Evolutionary conservation across 2,888 invertebrate species (phyloP).

Genomic region (Alentia gelatinosa): DNA sequence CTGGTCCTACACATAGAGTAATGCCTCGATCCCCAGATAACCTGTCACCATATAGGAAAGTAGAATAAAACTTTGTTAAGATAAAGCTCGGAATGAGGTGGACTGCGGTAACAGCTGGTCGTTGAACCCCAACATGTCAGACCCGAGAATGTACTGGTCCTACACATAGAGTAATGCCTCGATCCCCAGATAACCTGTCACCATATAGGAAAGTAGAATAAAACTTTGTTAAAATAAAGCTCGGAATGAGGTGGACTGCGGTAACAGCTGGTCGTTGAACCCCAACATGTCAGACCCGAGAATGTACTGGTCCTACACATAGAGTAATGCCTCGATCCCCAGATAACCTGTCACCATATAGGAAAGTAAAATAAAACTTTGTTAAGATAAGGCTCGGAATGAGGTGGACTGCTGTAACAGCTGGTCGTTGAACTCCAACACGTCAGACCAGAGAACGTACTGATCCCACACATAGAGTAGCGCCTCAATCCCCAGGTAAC

Average conservation of each 20-base stretch:
- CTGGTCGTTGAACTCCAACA: conserved; percentile 77
- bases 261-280: conserved; percentile 77
- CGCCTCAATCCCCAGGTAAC: conserved; percentile 75
- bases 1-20: conserved; percentile 80
- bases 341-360: conserved; percentile 73
- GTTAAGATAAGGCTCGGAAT: neutral
- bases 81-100: conserved; percentile 75
- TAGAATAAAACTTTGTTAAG: too few relatives aligned
- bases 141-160: conserved; percentile 80
- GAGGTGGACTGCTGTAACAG: too few relatives aligned
- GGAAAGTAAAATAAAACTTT: too few relatives aligned
- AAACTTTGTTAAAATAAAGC: conserved; percentile 44
- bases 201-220: too few relatives aligned
- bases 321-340: conserved; percentile 75
- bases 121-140: conserved; percentile 77
- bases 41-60: too few relatives aligned
- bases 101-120: conserved; percentile 76
- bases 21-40: conserved; percentile 74
- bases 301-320: conserved; percentile 80
- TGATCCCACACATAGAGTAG: conserved; percentile 80
- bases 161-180: conserved; percentile 78
- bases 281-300: conserved; percentile 78
- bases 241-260: conserved; percentile 74
- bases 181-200: conserved; percentile 74
- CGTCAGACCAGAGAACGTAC: conserved; percentile 78